Conservation (phyloP, 2,113 vertebrate genomes). For the Candoia aspera region DNA sequence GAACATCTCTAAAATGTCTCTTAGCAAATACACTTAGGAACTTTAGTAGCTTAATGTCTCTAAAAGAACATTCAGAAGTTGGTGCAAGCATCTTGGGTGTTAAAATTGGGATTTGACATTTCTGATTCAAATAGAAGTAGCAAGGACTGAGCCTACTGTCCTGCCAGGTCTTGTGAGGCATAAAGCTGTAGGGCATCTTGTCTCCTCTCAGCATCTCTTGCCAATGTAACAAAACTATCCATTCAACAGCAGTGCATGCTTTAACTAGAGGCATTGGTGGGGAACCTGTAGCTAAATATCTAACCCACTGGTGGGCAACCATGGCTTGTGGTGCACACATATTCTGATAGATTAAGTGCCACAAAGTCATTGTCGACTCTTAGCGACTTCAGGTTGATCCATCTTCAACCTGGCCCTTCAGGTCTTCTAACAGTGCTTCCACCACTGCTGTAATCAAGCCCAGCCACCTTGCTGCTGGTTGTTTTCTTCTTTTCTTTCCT, state of each 20-base stretch:
- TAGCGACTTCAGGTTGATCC: background rate
- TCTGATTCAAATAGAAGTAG: slow-evolving; percentile 30
- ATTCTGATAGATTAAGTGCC: background rate
- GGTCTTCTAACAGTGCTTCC: background rate
- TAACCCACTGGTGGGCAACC: background rate
- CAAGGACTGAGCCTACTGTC: slow-evolving; percentile 1
- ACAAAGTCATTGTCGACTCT: background rate
- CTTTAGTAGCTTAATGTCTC: slow-evolving; percentile 47
- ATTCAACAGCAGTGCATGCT: background rate
- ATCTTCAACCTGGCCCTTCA: background rate
- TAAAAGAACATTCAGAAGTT: slow-evolving; percentile 44
- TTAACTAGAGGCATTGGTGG: background rate
- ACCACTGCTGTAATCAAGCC: background rate
- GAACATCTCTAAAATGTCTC: slow-evolving; percentile 33
- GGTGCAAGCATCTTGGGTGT: slow-evolving; percentile 6
- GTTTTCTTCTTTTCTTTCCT: background rate
- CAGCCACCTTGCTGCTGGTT: background rate
- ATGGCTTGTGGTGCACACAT: background rate
- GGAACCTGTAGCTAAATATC: background rate
- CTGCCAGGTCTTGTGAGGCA: background rate
- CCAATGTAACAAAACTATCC: background rate
- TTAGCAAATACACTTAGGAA: slow-evolving; percentile 52
- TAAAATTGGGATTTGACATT: slow-evolving; percentile 26
- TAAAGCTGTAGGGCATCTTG: background rate
- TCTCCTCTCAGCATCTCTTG: fast-evolving